Evolutionary conservation across 1,140 invertebrate genomes (phyloP).

Genomic region (Platorchestia sp.): DNA sequence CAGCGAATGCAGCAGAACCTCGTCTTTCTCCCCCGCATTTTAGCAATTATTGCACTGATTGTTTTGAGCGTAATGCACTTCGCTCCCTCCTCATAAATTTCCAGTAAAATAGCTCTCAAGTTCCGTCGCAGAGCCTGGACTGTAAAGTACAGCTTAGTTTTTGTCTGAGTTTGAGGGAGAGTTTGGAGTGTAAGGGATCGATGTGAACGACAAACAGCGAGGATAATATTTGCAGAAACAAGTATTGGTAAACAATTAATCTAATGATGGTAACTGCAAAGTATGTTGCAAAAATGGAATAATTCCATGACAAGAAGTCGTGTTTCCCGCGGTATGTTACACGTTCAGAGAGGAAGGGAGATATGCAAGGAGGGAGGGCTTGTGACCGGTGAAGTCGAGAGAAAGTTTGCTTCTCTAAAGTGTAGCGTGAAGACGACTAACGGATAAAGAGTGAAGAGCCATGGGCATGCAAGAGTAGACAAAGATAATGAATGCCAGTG

Average conservation of each 20-base stretch:
- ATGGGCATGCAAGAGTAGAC: too few species aligned
- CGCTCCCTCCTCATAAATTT: conserved; percentile 1
- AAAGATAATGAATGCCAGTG: too few species aligned
- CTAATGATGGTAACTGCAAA: not conserved
- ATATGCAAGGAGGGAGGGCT: too few species aligned
- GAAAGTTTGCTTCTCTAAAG: too few species aligned
- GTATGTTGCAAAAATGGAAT: not conserved
- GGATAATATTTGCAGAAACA: not conserved
- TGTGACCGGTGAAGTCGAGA: too few species aligned
- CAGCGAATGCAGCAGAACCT: not conserved
- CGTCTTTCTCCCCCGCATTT: not conserved
- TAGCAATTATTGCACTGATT: conserved; percentile 34
- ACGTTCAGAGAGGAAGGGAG: too few species aligned
- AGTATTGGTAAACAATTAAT: not conserved
- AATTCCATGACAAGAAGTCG: too few species aligned
- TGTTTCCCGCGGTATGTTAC: too few species aligned
- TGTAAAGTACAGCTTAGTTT: conserved; percentile 24
- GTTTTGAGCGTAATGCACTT: not conserved
- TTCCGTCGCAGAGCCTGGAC: conserved; percentile 16
- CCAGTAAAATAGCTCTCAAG: conserved; percentile 18
- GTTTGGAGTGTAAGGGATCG: not conserved
- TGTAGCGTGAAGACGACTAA: too few species aligned
- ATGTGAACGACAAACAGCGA: not conserved
- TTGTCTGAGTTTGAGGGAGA: not conserved
- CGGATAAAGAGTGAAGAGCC: too few species aligned